Base-by-base conservation (phyloP, 2,888 invertebrate genomes). In the Acronicta psi region DNA sequence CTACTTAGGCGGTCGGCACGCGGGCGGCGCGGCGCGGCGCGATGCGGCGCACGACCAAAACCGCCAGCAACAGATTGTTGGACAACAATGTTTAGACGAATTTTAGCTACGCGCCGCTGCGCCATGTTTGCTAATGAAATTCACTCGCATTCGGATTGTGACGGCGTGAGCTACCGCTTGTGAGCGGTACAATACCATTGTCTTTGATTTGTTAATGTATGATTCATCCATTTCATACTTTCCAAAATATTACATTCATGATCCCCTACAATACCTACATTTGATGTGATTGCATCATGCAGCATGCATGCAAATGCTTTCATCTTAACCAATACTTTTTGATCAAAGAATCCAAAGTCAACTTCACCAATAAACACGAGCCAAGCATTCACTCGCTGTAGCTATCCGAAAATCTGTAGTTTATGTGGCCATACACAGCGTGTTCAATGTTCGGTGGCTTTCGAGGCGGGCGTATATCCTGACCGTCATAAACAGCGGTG, bases 11-110 rank as follows among this genome's bases (percentile, higher is more conserved):
- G 40, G 68, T 17, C n/a, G 52, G 42, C 38, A 57, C 16, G 59
- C 44, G 31, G 11, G 38, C 46, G 17, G 37, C 25, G 20, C 43
- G 13, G 5, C 46, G 37, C 50, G 14, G 11, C 38, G 40, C 37
- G 36, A 9, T 34, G 42, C 16, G 42, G 42, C 17, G 42, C 2
- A 13, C 51, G 38, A 25, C 31, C 38, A 43, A 62, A 61, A 72
- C 76, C 69, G 46, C 72, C 70, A 58, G 78, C 80, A 78, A 78
- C 81, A 81, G 76, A 81, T 81, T 81, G 80, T 75, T 74, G 64
- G 38, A 63, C 65, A 76, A 72, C 77, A 70, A 66, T 77, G 71
- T 69, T 69, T 73, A 68, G 75, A 70, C 63, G 56, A 70, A 70
- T 74, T 69, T 68, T 53, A 65, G 65, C 58, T 42, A 55, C 63